Evolutionary conservation across 1,140 invertebrate species (phyloP), one percentile per base, ranked within the genome.

Genomic region (Neodiprion lecontei): DNA sequence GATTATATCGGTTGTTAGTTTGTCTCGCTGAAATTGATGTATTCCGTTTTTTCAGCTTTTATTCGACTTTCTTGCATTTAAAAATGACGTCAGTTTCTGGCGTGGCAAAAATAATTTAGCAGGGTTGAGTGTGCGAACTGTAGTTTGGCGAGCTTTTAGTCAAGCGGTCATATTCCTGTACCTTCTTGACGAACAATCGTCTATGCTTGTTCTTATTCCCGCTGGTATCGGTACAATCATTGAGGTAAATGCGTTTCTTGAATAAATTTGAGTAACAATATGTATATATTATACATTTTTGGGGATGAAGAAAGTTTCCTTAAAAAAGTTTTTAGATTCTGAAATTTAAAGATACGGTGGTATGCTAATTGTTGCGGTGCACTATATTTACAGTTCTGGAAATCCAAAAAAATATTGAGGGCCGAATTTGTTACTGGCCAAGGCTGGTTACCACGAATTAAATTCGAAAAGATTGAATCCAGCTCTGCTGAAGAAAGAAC

Each of bases 51-150:
- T 92, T 69, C 88, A 98, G 97, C 85, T 99, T 71, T 89, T 99
- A 10, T 97, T 99, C 85, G 98, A 99, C 85, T 97, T 99, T 82
- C 88, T 99, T 68, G 97, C 98, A 2, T 99, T 99, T 82, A 99
- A 99, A 91, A 99, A 98, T 88, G 98, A 99, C 81, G 95, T 99
- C 7, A 93, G 91, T 77, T 99, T 99, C 86, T 99, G 98, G 98
- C 92, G 93, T 74, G 91, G 92, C 12, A 93, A 95, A 79, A 92
- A 92, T 50, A 94, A 93, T 1, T 94, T 98, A 86, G 96, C 94
- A 48, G 98, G 98, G 1, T 84, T 99, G 3, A 99, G 98, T 9
- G 91, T 92, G 10, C 91, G 95, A 74, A 96, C 96, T 5, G 93
- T 99, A 7, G 79, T 98, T 9, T 99, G 98, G 98, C 90, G 97